Percentiles rank a stretch among this genome's conserved stretches.
Conservation (phyloP, 2,888 invertebrate genomes). For the Apodemia mormo region DNA sequence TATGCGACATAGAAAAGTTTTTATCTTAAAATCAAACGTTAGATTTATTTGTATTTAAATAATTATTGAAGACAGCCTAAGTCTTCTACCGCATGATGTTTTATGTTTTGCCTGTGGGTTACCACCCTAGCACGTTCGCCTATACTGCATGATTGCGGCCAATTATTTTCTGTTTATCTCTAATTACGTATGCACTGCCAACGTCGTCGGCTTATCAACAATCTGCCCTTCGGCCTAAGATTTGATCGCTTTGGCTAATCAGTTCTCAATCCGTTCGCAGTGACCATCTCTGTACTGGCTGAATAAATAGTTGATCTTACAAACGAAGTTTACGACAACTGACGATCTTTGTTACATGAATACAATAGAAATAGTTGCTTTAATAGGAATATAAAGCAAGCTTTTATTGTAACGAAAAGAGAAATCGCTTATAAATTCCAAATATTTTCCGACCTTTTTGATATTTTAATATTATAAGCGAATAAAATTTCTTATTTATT, state of each 20-base stretch:
- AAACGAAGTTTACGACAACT: constrained; percentile 33
- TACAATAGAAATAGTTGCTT: background rate
- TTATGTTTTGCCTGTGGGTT: constrained; percentile 37
- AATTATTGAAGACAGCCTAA: background rate
- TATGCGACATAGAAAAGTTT: too few species aligned
- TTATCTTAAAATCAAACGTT: too few species aligned
- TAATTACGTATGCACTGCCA: constrained; percentile 80
- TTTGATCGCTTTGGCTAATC: constrained; percentile 74
- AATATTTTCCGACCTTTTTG: too few species aligned
- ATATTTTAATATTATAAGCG: too few species aligned
- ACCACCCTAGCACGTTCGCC: constrained; percentile 61
- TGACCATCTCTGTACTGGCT: constrained; percentile 60
- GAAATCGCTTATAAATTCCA: background rate
- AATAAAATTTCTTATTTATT: too few species aligned
- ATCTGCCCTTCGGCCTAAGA: constrained; percentile 80
- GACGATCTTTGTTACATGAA: constrained; percentile 22
- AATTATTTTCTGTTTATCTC: constrained; percentile 82
- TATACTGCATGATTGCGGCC: constrained; percentile 76
- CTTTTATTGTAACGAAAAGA: background rate
- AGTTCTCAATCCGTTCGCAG: constrained; percentile 67
- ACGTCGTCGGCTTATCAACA: constrained; percentile 70
- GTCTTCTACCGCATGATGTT: background rate
- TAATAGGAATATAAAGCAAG: background rate
- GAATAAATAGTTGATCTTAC: constrained; percentile 30
- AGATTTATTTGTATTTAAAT: too few species aligned